Evolutionary conservation across 2,888 invertebrate species (phyloP), one percentile per base, ranked within the genome.

Genomic region (Hanleya hanleyi): DNA sequence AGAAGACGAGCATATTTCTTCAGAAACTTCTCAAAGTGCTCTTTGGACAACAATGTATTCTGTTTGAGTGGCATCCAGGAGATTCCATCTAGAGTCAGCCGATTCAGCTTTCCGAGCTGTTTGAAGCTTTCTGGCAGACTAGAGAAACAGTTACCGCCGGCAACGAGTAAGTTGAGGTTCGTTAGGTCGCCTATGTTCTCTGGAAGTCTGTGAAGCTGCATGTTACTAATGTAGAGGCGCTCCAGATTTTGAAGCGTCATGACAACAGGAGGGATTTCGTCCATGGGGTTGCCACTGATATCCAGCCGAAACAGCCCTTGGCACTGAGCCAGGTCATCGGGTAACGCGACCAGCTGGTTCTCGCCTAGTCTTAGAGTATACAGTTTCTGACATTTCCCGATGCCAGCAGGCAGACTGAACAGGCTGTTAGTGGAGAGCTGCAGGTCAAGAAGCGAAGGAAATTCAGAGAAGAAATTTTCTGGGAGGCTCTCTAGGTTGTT

Each of bases 61-160:
- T 76, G 75, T 29, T 77, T 74, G 26, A 76, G 61, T 47, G 80
- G 77, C 33, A 83, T 72, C 87, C 86, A 88, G n/a, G 79, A 72
- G 1, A 87, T 82, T 3, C 88, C 88, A 67, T 81, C 80, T 36
- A 88, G 71, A 9, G 78, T 75, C 18, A 88, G 78, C 26, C 84
- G 81, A 5, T 70, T 71, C 66, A 88, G 77, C n/a, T 75, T 70
- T 61, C 76, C 77, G 67, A 87, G 77, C 5, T 82, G 77, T 3
- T 67, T 36, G 37, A 88, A 78, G 64, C 78, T 80, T 26, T 77
- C 71, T 1, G 87, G 87, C 32, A 87, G 75, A 0, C 67, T 33
- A 1, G 78, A 78, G 51, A 87, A 77, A 71, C 85, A 85, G 75
- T 86, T 86, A 0, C 84, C 85, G 70, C 77, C 80, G 6, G 83